A percentile compares a stretch with the other conserved stretches of the same genome.
These are phyloP conservation scores for Polydrusus cervinus DNA, from an alignment of 2,888 invertebrate genomes.

Conservation along the genomic window DNA sequence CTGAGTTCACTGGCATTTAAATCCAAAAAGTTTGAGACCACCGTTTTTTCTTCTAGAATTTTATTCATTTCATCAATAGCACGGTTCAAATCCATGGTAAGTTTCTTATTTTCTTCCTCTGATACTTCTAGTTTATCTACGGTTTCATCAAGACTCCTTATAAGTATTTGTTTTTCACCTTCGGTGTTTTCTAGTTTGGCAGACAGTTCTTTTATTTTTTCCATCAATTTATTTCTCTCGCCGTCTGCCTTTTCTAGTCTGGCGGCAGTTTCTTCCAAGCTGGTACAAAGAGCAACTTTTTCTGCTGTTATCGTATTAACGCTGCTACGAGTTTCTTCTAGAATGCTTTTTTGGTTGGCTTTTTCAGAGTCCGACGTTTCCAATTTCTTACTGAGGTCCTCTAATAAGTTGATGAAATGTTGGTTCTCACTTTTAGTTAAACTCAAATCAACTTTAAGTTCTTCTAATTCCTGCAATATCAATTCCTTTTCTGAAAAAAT, in stretches of 20 bases:
- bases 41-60: conserved; percentile 55
- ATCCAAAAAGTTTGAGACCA: conserved; percentile 57
- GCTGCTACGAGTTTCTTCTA: conserved; percentile 29
- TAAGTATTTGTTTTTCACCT: conserved; percentile 26
- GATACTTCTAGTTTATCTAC: conserved; percentile 31
- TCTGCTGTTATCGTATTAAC: conserved; percentile 22
- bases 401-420: conserved; percentile 27
- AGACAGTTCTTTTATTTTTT: conserved; percentile 24
- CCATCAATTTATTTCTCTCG: conserved; percentile 3
- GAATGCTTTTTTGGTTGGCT: conserved; percentile 11
- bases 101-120: conserved; percentile 10
- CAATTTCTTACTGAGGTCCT: conserved; percentile 14
- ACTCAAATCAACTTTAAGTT: conserved; percentile 3
- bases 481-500: conserved; percentile 12
- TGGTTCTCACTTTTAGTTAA: conserved; percentile 19
- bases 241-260: conserved; percentile 35
- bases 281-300: conserved; percentile 20
- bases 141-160: conserved; percentile 36
- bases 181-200: background rate
- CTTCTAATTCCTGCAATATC: conserved; percentile 22
- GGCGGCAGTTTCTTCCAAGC: conserved; percentile 15
- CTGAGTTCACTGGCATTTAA: conserved; percentile 56
- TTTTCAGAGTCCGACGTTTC: conserved; percentile 23
- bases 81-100: background rate
- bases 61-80: conserved; percentile 31